Evolutionary conservation across 1,140 invertebrate genomes (phyloP).

Genomic region (Caerostris extrusa): DNA sequence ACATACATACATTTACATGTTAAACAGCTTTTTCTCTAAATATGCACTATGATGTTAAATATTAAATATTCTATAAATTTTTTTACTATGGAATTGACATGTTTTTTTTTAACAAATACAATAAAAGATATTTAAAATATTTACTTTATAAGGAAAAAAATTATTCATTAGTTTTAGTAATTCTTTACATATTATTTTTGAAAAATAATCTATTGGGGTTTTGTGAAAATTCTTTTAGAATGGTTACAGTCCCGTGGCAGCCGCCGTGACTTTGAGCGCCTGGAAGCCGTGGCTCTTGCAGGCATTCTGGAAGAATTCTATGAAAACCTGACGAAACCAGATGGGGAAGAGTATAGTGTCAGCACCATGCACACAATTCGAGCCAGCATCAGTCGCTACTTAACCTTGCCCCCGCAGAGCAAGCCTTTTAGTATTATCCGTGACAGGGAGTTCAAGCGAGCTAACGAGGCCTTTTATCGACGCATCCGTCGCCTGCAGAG

Average conservation of each 20-base stretch:
- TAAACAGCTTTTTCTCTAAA: too few species aligned
- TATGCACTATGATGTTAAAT: too few species aligned
- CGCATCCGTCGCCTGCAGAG: slow-evolving; percentile 66
- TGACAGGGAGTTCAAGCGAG: slow-evolving; percentile 73
- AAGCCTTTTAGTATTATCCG: slow-evolving; percentile 76
- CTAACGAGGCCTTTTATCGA: slow-evolving; percentile 76
- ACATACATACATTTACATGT: too few species aligned
- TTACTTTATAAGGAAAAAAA: too few species aligned
- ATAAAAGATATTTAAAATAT: too few species aligned
- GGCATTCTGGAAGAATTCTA: slow-evolving; percentile 75
- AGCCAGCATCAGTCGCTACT: slow-evolving; percentile 76
- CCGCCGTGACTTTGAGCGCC: slow-evolving; percentile 60
- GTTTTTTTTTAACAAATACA: too few species aligned
- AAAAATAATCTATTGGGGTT: too few species aligned
- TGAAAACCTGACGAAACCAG: slow-evolving; percentile 73
- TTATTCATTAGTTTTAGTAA: too few species aligned
- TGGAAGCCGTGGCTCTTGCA: slow-evolving; percentile 45
- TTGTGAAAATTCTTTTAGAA: slow-evolving; percentile 45
- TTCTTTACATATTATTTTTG: too few species aligned
- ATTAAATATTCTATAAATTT: too few species aligned
- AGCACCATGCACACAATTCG: slow-evolving; percentile 77
- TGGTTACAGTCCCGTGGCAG: slow-evolving; percentile 64
- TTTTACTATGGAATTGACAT: too few species aligned
- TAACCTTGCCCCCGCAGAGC: slow-evolving; percentile 74
- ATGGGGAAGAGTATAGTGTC: slow-evolving; percentile 77